Base-by-base conservation (phyloP, 2,888 invertebrate species). In the Melieria crassipennis region DNA sequence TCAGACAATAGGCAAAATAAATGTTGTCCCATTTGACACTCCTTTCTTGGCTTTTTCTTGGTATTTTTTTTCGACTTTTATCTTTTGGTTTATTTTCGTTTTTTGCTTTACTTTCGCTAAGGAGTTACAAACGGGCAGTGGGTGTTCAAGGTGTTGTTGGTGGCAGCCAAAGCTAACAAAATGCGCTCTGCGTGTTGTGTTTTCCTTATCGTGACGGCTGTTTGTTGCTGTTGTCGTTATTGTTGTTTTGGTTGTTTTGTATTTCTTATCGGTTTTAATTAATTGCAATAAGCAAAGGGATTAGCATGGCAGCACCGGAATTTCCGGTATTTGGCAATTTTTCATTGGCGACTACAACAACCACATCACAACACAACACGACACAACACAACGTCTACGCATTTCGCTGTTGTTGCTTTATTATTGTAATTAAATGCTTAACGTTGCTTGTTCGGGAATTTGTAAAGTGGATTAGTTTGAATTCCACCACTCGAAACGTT, bases 261-360 rank as follows among this genome's bases (percentile, higher is more conserved):
- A 45, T 64, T 65, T 65, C 64, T 75, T 74, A 75, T 81, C 80
- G 80, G 80, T 79, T 83, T 82, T 82, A 83, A 83, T 83, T 83
- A 83, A 83, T 83, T 83, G 84, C 80, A 77, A 79, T 82, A 82
- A 82, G 81, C 82, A 78, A 82, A 78, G 79, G 80, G 81, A 82
- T 83, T 84, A 83, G 80, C 80, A 77, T 79, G 76, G 67, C 78
- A 77, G 83, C 80, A 82, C 78, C 76, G 82, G 80, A 80, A 81
- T 80, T 83, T 82, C 81, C 82, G 82, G 77, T 77, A 81, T 81
- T 81, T 78, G 76, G 73, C 76, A 72, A 82, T 83, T 80, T 80
- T 82, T 83, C 79, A 75, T 76, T 64, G 69, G 48, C 52, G 30
- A 30, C 30, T 30, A 30, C 30, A 30, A 30, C 30, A 30, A 30